Base-by-base conservation (phyloP, 2,113 vertebrate species). In the Geococcyx californianus region DNA sequence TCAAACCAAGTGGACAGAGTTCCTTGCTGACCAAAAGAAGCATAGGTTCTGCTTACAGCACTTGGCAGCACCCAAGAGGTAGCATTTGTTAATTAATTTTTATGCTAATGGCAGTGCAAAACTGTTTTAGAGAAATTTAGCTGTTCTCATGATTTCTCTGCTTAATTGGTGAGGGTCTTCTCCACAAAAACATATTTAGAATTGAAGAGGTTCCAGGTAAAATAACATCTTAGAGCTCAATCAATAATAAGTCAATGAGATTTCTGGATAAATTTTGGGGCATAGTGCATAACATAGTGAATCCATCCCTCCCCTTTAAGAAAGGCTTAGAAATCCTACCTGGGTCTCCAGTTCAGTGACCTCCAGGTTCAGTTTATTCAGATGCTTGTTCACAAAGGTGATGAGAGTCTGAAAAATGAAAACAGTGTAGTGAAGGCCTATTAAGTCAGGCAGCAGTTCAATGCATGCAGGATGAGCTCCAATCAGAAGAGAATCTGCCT, bases 351-450 rank as follows among this genome's bases (percentile, higher is more conserved):
- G 97, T 90, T 99, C 99, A 23, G 99, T 99, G 93, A 99, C 99
- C 97, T 99, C 99, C 66, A 99, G 96, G 97, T 99, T 99, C 94
- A 99, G 89, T 89, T 99, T 99, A 97, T 99, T 99, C 95, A 99
- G 98, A 92, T 99, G 99, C 95, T 99, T 99, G 97, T 99, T 99
- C 93, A 99, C 99, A 76, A 99, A 99, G 4, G 99, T 99, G 96
- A 99, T 99, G 94, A 99, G 98, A 9, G 99, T 99, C 99, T 99
- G 96, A 73, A 97, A 98, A 20, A 93, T 7, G 68, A 95, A 68
- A 93, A 95, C 47, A 96, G 13, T 36, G 28, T 31, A 81, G 40
- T 96, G 66, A 95, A 85, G 34, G 36, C 18, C 45, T 68, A 45
- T 51, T 83, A 66, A 86, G 40, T 4, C 89, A 9, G 34, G 51